Conservation (phyloP, 2,797 vertebrate genomes). For the Dromococcyx pavoninus region DNA sequence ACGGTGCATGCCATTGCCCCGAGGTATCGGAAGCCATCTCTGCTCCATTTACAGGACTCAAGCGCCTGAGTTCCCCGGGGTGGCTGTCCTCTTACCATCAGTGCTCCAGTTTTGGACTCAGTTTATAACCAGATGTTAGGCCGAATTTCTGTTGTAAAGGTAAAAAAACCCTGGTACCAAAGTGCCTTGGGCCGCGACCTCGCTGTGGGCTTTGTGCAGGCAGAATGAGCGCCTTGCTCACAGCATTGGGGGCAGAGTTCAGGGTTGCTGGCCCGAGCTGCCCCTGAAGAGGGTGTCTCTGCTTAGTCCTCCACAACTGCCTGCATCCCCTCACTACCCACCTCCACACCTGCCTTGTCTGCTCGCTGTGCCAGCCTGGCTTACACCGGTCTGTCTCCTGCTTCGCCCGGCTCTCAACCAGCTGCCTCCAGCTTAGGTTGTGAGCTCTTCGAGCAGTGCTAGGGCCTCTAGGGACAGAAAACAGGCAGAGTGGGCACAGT, state of each 20-base stretch:
- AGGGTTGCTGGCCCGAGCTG: not conserved
- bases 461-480: constrained; percentile 1
- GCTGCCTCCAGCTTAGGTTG: constrained; percentile 36
- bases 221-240: not conserved
- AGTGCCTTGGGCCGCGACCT: constrained; percentile 43
- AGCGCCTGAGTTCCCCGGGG: constrained; percentile 66
- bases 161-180: constrained; percentile 46
- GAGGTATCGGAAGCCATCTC: constrained; percentile 69
- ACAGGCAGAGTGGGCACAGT: not conserved
- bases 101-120: constrained; percentile 66
- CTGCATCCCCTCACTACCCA: not conserved
- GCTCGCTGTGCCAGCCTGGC: constrained; percentile 23
- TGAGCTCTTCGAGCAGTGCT: constrained; percentile 4
- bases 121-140: constrained; percentile 73
- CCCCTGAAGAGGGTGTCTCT: not conserved
- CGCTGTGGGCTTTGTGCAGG: constrained; percentile 22
- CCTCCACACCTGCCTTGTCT: not conserved
- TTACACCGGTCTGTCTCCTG: not conserved
- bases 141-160: constrained; percentile 72
- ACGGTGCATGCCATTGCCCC: constrained; percentile 46
- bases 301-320: not conserved
- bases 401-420: not conserved
- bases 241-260: not conserved
- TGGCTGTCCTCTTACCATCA: constrained; percentile 65
- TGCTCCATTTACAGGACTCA: constrained; percentile 72